These are phyloP conservation scores for Mnemiopsis leidyi DNA, from an alignment of 37 sponge, comb jelly and placozoan species.

Conservation along the genomic window DNA sequence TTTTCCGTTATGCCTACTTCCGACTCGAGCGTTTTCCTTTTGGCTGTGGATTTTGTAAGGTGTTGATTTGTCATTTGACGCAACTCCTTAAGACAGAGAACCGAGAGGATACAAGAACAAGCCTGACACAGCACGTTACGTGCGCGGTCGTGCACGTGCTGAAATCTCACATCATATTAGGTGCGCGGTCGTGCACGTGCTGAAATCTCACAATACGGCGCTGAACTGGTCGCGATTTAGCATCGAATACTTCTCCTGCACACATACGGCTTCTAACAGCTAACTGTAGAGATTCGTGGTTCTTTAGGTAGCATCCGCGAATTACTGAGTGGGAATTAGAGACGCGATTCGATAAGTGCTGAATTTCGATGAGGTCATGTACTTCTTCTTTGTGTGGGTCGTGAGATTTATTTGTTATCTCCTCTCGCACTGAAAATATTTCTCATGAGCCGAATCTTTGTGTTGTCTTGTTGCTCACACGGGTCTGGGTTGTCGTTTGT, in stretches of 20 bases:
- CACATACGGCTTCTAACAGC: background rate
- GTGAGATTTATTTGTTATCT: no score
- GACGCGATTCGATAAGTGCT: background rate
- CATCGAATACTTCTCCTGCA: no score
- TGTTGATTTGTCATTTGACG: background rate
- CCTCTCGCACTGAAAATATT: no score
- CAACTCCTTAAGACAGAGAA: background rate
- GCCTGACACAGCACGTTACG: background rate
- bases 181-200: background rate
- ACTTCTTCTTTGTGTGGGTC: no score
- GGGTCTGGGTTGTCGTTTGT: no score
- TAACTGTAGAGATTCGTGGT: background rate
- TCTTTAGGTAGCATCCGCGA: background rate
- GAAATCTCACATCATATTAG: background rate
- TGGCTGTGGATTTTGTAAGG: no score
- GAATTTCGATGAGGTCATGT: background rate
- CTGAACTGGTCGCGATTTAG: no score
- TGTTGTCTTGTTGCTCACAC: no score
- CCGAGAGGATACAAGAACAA: background rate
- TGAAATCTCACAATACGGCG: no score
- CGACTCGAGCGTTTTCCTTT: background rate
- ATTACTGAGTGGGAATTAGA: background rate
- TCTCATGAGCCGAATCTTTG: no score
- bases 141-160: background rate
- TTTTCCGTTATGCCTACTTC: background rate